A percentile compares a stretch with the other conserved stretches of the same genome.
These are phyloP conservation scores for Aphaenogaster ashmeadi DNA, from an alignment of 1,140 invertebrate species.

Conservation along the genomic window DNA sequence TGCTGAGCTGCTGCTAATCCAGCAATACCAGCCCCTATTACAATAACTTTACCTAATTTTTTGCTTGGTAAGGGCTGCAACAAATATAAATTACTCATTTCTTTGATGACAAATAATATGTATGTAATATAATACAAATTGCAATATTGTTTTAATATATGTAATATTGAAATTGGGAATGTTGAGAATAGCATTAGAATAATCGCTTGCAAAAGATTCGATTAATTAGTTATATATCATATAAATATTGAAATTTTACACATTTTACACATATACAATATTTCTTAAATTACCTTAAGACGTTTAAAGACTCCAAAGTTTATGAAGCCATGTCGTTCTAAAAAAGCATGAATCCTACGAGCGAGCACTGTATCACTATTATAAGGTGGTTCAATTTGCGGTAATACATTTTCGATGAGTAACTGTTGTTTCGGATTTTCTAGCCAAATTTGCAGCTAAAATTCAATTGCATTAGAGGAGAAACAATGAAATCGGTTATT, in stretches of 20 bases:
- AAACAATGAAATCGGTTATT: background rate
- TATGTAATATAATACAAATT: slow-evolving; percentile 12
- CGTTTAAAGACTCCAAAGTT: slow-evolving; percentile 99
- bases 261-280: slow-evolving; percentile 38
- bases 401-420: slow-evolving; percentile 93
- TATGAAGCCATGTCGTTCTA: slow-evolving; percentile 98
- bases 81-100: slow-evolving; percentile 39
- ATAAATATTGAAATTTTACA: slow-evolving; percentile 31
- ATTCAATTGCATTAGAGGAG: slow-evolving; percentile 60
- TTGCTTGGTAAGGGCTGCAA: slow-evolving; percentile 90
- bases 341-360: slow-evolving; percentile 95
- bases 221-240: background rate
- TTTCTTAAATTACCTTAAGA: slow-evolving; percentile 88
- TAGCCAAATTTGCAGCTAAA: slow-evolving; percentile 97
- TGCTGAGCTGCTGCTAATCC: slow-evolving; percentile 98
- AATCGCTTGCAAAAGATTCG: background rate
- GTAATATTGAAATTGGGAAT: background rate
- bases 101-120: slow-evolving; percentile 1
- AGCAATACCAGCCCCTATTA: slow-evolving; percentile 98
- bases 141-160: slow-evolving; percentile 17
- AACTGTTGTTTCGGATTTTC: slow-evolving; percentile 98
- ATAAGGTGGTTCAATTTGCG: slow-evolving; percentile 95
- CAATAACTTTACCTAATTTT: slow-evolving; percentile 96
- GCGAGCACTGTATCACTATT: slow-evolving; percentile 96
- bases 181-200: background rate